phyloP scores from a whole-genome alignment of 1,140 invertebrate genomes.

The Berghia stephanieae region DNA sequence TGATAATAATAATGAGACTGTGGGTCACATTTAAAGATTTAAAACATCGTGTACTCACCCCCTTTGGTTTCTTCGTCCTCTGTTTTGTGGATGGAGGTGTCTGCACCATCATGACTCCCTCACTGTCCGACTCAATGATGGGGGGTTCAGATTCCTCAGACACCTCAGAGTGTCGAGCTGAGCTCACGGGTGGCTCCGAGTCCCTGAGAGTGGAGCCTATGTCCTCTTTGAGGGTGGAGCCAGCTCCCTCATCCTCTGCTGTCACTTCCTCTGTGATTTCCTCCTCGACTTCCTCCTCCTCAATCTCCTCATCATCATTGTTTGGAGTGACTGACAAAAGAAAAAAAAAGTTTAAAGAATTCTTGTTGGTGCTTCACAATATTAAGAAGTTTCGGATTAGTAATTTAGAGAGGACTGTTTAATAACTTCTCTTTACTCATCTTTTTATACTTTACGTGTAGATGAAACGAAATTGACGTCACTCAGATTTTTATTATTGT shows the following conservation, averaged over 20 bases:
- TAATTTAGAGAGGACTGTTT: too few relatives aligned
- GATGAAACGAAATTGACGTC: too few relatives aligned
- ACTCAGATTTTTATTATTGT: too few relatives aligned
- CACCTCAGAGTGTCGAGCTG: conserved; percentile 32
- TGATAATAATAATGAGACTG: too few relatives aligned
- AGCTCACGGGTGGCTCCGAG: neutral
- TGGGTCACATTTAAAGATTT: too few relatives aligned
- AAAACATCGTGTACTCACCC: conserved; percentile 33
- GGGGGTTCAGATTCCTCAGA: conserved; percentile 53
- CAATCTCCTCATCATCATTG: conserved; percentile 44
- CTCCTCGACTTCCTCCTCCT: conserved; percentile 46
- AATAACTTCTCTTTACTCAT: too few relatives aligned
- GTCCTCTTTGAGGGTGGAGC: neutral
- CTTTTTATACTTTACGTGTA: too few relatives aligned
- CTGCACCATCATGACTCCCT: conserved; percentile 51
- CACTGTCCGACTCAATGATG: conserved; percentile 58
- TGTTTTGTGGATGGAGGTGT: conserved; percentile 32
- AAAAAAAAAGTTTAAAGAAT: neutral
- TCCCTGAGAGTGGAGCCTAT: neutral
- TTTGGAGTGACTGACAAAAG: too few relatives aligned
- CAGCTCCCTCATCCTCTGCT: neutral
- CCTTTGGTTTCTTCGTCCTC: conserved; percentile 41
- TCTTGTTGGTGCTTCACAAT: neutral
- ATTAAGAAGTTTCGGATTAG: too few relatives aligned
- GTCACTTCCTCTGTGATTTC: conserved; percentile 28